These are phyloP conservation scores for Atlantisia rogersi DNA, from an alignment of 2,113 vertebrate genomes.

Conservation along the genomic window DNA sequence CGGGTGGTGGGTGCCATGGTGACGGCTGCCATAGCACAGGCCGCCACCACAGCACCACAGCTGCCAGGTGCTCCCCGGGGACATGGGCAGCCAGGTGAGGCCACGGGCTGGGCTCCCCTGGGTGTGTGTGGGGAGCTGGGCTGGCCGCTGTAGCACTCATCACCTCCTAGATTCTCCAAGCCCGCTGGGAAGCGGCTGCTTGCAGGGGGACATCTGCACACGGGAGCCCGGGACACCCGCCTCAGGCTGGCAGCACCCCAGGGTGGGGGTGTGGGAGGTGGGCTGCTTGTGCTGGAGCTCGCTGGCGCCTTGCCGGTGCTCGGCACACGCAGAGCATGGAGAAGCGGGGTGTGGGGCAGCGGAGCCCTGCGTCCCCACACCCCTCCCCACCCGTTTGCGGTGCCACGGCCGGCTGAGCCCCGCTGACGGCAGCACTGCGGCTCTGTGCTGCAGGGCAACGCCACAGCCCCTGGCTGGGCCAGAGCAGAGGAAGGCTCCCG, in stretches of 20 bases:
- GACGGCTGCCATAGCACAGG: conserved; percentile 31
- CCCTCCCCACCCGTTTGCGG: fast-evolving
- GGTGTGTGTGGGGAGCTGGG: not conserved
- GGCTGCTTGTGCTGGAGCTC: not conserved
- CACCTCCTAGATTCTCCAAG: not conserved
- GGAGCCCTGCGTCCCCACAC: not conserved
- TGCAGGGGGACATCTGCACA: not conserved
- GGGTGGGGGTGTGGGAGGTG: fast-evolving
- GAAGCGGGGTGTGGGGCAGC: not conserved
- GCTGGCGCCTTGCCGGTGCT: not conserved
- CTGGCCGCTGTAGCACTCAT: not conserved
- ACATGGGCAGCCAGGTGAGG: conserved; percentile 66
- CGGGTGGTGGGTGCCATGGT: not conserved
- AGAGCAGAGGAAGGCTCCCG: conserved; percentile 17
- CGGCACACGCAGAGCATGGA: not conserved
- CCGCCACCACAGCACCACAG: not conserved
- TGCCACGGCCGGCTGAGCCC: not conserved
- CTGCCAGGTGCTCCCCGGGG: conserved; percentile 51
- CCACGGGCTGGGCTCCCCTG: not conserved
- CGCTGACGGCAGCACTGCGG: not conserved
- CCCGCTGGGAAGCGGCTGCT: not conserved
- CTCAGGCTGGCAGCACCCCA: not conserved
- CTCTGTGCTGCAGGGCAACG: conserved; percentile 21
- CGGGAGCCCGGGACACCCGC: not conserved
- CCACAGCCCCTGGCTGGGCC: conserved; percentile 60